These are phyloP conservation scores for Stenoptilia bipunctidactyla DNA, from an alignment of 2,888 invertebrate species.

Conservation along the genomic window DNA sequence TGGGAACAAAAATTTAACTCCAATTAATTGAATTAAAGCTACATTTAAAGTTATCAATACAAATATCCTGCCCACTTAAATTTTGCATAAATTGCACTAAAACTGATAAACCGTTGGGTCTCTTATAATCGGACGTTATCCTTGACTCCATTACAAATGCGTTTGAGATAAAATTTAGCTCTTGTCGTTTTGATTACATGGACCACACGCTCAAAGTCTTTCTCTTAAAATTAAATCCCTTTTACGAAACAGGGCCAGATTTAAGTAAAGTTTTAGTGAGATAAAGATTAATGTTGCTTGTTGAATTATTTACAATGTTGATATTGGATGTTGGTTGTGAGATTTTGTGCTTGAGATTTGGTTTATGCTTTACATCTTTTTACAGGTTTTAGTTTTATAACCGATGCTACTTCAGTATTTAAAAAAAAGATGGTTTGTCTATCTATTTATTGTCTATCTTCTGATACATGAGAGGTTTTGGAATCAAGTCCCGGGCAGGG, in stretches of 20 bases:
- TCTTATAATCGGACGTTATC: background rate
- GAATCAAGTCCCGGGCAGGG: too few relatives aligned
- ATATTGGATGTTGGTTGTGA: slow-evolving; percentile 26
- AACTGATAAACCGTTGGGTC: slow-evolving; percentile 31
- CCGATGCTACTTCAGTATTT: too few relatives aligned
- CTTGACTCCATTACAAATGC: slow-evolving; percentile 34
- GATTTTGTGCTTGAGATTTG: slow-evolving; percentile 19
- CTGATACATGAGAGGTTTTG: too few relatives aligned
- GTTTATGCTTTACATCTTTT: too few relatives aligned
- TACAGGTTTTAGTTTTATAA: too few relatives aligned
- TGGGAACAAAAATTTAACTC: too few relatives aligned
- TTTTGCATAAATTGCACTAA: background rate
- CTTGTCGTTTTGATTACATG: slow-evolving; percentile 42
- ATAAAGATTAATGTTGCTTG: slow-evolving; percentile 59
- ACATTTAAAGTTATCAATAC: too few relatives aligned
- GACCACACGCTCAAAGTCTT: slow-evolving; percentile 58
- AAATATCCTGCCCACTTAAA: background rate
- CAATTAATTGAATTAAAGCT: too few relatives aligned
- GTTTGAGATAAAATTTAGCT: slow-evolving; percentile 40
- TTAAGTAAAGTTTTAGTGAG: slow-evolving; percentile 24
- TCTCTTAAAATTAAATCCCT: slow-evolving; percentile 44
- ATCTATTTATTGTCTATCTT: too few relatives aligned
- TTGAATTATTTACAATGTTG: slow-evolving; percentile 60
- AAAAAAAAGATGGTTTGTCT: too few relatives aligned
- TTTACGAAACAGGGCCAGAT: slow-evolving; percentile 25